A percentile compares a stretch with the other conserved stretches of the same genome.
Evolutionary conservation across 2,113 vertebrate genomes (phyloP).

Genomic region (Toxotes jaculatrix): DNA sequence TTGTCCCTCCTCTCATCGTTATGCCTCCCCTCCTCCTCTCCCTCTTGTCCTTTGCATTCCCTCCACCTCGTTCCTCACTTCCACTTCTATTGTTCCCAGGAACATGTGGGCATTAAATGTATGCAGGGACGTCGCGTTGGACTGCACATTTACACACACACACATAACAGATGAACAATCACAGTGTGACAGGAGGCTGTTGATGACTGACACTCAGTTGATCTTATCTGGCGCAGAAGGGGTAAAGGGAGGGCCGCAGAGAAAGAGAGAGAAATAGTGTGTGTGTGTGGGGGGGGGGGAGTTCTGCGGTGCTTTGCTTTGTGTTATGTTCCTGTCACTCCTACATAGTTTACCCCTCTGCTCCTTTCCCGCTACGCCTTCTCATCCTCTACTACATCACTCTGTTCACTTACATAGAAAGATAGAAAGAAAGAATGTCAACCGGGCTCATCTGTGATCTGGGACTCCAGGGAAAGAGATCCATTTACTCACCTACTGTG

Average conservation of each 20-base stretch:
- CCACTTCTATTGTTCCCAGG: constrained; percentile 69
- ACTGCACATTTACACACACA: constrained; percentile 55
- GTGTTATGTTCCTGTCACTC: constrained; percentile 72
- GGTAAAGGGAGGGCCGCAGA: constrained; percentile 59
- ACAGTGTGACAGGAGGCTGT: constrained; percentile 91
- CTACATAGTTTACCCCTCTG: constrained; percentile 58
- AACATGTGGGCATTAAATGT: constrained; percentile 63
- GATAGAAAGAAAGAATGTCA: constrained; percentile 51
- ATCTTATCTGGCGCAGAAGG: constrained; percentile 88
- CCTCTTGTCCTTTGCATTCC: constrained; percentile 62
- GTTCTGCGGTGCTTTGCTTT: constrained; percentile 61
- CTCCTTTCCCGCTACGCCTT: constrained; percentile 39
- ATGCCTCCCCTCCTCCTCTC: constrained; percentile 59
- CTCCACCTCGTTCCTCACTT: constrained; percentile 58
- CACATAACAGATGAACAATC: constrained; percentile 83
- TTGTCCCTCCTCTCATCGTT: constrained; percentile 61
- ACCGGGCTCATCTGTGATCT: constrained; percentile 68
- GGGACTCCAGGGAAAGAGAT: constrained; percentile 71
- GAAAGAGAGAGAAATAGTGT: constrained; percentile 41
- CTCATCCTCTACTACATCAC: constrained; percentile 57
- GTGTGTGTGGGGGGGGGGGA: not conserved
- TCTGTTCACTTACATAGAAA: constrained; percentile 41
- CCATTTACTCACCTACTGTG: constrained; percentile 70
- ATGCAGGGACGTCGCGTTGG: constrained; percentile 55
- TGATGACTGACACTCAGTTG: constrained; percentile 91